Evolutionary conservation across 2,797 vertebrate species (phyloP), one percentile per base, ranked within the genome.

Genomic region (Argya squamiceps): DNA sequence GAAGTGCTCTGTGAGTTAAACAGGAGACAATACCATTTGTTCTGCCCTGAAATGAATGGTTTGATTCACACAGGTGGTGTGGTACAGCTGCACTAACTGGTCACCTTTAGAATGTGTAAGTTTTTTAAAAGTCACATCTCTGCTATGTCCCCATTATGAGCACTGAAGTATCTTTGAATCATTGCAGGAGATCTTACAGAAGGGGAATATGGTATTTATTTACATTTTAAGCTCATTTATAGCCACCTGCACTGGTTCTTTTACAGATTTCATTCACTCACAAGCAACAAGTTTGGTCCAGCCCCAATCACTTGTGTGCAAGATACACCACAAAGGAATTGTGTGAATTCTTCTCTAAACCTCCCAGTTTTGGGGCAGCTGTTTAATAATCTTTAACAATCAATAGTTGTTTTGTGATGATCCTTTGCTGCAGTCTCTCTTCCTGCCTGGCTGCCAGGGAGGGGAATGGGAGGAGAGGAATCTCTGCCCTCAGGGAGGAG

Each of bases 241-340:
- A 65, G 50, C 37, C 6, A 6, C 15, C 29, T 1, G 0, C 4
- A n/a, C 27, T 65, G 1, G 0, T 70, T 74, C 39, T 70, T 7
- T 37, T 47, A 43, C 0, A 76, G 41, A 39, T 91, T 71, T 79
- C 37, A 34, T 67, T 91, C 55, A 1, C 43, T 85, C 59, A 47
- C 24, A 59, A 73, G 46, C 18, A 71, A 39, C 1, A 8, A 65
- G 4, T 39, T 78, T 1, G 7, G 46, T 36, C 46, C 65, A 74
- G 30, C 22, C 44, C 13, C 0, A 2, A 4, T 17, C 34, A 12
- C 34, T 37, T 36, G 14, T 5, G 2, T 23, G 36, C 52, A 81
- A 32, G 12, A 4, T 6, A 16, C 29, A n/a, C 29, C 69, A 22
- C 41, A 23, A 36, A 44, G 52, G 39, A 36, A 21, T 55, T 39